A percentile compares a stretch with the other conserved stretches of the same genome.
These are phyloP conservation scores for Heliangelus exortis DNA, from an alignment of 2,797 vertebrate species.

Conservation along the genomic window DNA sequence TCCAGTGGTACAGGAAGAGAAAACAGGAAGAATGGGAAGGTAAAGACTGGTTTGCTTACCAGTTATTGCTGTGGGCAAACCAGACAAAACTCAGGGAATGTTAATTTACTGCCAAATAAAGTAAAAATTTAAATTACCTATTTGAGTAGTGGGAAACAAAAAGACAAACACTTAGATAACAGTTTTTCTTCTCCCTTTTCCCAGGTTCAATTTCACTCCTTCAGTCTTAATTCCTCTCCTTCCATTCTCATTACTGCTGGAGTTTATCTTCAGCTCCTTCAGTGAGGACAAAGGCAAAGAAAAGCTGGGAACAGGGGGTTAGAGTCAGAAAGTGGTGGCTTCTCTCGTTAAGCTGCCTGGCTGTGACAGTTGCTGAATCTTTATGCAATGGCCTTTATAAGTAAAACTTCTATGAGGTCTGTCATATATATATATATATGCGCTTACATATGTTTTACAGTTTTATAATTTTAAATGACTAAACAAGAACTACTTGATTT, in stretches of 20 bases:
- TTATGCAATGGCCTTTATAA: neutral
- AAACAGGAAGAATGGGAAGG: neutral
- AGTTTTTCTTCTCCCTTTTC: neutral
- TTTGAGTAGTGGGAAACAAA: neutral
- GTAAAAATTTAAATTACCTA: neutral
- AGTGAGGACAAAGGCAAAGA: neutral
- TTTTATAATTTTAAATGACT: neutral
- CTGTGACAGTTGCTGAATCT: neutral
- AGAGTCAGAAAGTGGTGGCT: neutral
- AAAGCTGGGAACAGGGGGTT: neutral
- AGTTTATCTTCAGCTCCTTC: neutral
- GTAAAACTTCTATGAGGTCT: neutral
- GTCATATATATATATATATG: too few species aligned
- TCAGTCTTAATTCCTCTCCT: neutral
- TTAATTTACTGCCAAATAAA: neutral
- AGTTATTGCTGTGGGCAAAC: neutral
- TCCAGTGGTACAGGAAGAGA: neutral
- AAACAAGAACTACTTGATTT: neutral
- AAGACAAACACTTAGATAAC: neutral
- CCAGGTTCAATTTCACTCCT: neutral
- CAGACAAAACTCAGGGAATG: neutral
- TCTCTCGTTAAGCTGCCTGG: neutral
- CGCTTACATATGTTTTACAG: neutral
- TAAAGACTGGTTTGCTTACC: neutral
- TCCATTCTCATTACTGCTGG: accelerated